phyloP scores from a whole-genome alignment of 2,113 vertebrate species.

The Synchiropus splendidus region DNA sequence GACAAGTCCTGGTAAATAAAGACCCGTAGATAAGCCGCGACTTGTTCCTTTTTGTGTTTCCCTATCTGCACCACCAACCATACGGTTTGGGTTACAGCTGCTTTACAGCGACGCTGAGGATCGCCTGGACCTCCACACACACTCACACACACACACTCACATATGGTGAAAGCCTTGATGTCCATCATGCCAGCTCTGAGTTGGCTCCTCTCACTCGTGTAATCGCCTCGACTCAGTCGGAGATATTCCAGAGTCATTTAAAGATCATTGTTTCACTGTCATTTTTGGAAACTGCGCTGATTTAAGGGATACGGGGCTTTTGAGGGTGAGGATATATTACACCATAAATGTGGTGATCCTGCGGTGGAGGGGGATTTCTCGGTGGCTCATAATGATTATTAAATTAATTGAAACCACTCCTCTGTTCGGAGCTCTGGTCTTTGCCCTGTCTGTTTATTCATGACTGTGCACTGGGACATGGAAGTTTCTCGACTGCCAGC shows the following conservation, averaged over 20 bases:
- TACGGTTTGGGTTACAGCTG: conserved; percentile 43
- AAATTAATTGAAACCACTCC: conserved; percentile 16
- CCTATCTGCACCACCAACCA: conserved; percentile 19
- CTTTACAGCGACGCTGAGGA: conserved; percentile 15
- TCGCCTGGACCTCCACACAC: conserved; percentile 1
- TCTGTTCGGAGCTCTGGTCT: neutral
- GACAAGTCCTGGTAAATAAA: too few species aligned
- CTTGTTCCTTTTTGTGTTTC: neutral
- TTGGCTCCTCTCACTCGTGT: too few species aligned
- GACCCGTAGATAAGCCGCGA: too few species aligned
- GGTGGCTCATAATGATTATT: conserved; percentile 26
- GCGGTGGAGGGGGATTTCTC: conserved; percentile 4
- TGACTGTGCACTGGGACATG: too few species aligned
- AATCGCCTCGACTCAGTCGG: too few species aligned
- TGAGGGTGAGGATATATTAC: conserved; percentile 1
- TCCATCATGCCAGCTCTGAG: too few species aligned
- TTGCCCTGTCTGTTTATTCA: too few species aligned
- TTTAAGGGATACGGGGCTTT: conserved; percentile 6
- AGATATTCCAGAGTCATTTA: conserved; percentile 7
- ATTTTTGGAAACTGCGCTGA: conserved; percentile 3
- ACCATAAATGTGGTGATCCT: conserved; percentile 12
- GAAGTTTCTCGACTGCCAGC: too few species aligned
- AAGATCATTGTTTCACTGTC: conserved; percentile 6
- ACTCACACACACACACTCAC: conserved; percentile 10
- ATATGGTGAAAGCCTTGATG: too few species aligned